Base-by-base conservation (phyloP, 1,140 invertebrate species). In the Bombus affinis region DNA sequence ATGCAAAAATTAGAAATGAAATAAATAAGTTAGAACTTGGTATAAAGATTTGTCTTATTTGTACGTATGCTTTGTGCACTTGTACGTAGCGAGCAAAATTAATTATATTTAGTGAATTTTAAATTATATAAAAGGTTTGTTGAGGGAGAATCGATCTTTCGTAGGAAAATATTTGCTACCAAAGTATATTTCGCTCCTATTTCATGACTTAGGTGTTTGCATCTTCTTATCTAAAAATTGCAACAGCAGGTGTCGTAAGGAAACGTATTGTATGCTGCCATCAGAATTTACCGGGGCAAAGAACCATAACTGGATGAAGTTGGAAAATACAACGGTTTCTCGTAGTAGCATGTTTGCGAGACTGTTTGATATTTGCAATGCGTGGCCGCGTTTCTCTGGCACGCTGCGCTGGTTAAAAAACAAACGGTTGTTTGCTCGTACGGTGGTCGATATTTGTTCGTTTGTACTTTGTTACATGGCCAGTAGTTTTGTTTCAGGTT, bases 291-390 rank as follows among this genome's bases (percentile, higher is more conserved):
- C 28, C 53, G 53, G 53, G 59, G 22, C 8, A 10, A 39, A 39
- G 57, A 32, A 83, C 81, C 65, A 83, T 77, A 68, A 66, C 62
- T n/a, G 62, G 25, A 62, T 25, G 32, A 57, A 42, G 62, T 32
- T 66, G 73, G 44, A 42, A 53, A 83, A 68, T 35, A 76, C 18
- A 22, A 18, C 39, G 10, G 44, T 39, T 35, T 5, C 15, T 25
- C 35, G 59, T 28, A 25, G 42, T 25, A 25, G 18, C 25, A 42
- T 78, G 62, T 74, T 78, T 28, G 37, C 74, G n/a, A 39, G 37
- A 28, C 53, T 3, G 57, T n/a, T 59, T 39, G 73, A 77, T 83
- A 42, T 83, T 83, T 83, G 35, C 82, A 57, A 68, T 37, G 22
- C 65, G 70, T 53, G 57, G 53, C 13, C 22, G 28, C 35, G 42